These are phyloP conservation scores for Acrobasis suavella DNA, from an alignment of 2,888 invertebrate genomes.

Conservation along the genomic window DNA sequence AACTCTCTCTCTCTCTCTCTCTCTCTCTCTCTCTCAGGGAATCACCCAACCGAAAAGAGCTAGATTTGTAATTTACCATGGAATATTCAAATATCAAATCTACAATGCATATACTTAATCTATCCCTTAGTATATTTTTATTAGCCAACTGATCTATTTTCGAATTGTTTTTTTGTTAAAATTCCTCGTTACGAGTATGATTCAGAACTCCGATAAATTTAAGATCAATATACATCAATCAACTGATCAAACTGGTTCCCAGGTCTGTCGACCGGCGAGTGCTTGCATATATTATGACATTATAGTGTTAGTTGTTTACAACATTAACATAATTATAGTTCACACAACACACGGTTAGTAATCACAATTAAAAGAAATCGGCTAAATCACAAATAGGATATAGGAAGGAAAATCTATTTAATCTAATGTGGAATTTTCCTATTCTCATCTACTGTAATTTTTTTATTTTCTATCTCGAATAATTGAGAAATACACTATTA, in stretches of 20 bases:
- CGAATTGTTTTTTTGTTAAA: too few species aligned
- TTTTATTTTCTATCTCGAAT: background rate
- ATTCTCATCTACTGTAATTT: conserved; percentile 6
- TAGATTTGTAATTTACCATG: too few species aligned
- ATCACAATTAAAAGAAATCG: conserved; percentile 9
- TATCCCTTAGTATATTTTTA: too few species aligned
- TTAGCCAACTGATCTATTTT: too few species aligned
- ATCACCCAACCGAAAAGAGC: too few species aligned
- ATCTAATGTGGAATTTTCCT: background rate
- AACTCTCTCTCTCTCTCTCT: too few species aligned
- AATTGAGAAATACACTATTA: too few species aligned
- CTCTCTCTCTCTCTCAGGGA: too few species aligned
- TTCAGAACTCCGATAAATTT: background rate
- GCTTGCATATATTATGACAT: background rate
- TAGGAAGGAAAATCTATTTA: conserved; percentile 16
- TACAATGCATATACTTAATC: too few species aligned
- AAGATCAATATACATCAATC: background rate
- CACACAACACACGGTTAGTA: conserved; percentile 9
- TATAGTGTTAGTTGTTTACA: conserved; percentile 1
- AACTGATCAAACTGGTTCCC: background rate
- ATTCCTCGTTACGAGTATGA: background rate
- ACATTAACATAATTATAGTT: conserved; percentile 6
- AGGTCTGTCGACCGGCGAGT: background rate
- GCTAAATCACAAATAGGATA: conserved; percentile 1
- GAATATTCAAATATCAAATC: too few species aligned